These are phyloP conservation scores for Strigamia transsilvanica DNA, from an alignment of 2,888 invertebrate genomes.

Conservation along the genomic window DNA sequence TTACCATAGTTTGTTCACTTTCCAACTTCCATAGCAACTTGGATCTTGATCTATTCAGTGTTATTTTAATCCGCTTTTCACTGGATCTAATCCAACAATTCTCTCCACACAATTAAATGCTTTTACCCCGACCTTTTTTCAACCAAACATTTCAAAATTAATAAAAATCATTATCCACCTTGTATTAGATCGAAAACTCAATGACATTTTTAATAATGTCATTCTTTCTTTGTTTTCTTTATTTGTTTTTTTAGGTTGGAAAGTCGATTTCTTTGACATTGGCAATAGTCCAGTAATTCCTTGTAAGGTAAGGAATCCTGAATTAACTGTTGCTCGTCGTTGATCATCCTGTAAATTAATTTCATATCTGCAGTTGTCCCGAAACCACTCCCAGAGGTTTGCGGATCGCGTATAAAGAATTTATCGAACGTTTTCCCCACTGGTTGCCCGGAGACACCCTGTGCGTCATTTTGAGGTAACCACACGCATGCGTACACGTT, in stretches of 20 bases:
- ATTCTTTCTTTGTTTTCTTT: not conserved
- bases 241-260: not conserved
- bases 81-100: conserved; percentile 14
- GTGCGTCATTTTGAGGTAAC: conserved; percentile 9
- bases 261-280: not conserved
- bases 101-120: not conserved
- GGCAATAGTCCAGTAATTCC: not conserved
- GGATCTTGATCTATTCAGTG: not conserved
- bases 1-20: conserved; percentile 1
- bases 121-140: not conserved
- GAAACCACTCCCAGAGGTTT: not conserved
- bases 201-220: not conserved
- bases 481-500: not conserved
- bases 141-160: too few relatives aligned
- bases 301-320: not conserved
- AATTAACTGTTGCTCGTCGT: not conserved
- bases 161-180: too few relatives aligned
- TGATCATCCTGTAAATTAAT: not conserved
- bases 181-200: too few relatives aligned
- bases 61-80: conserved; percentile 7
- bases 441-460: conserved; percentile 13
- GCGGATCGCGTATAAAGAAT: not conserved
- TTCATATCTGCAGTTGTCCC: not conserved
- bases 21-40: not conserved
- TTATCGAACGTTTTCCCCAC: conserved; percentile 14